phyloP scores from a whole-genome alignment of 2,888 invertebrate species.

The Philhelius pedissequus region DNA sequence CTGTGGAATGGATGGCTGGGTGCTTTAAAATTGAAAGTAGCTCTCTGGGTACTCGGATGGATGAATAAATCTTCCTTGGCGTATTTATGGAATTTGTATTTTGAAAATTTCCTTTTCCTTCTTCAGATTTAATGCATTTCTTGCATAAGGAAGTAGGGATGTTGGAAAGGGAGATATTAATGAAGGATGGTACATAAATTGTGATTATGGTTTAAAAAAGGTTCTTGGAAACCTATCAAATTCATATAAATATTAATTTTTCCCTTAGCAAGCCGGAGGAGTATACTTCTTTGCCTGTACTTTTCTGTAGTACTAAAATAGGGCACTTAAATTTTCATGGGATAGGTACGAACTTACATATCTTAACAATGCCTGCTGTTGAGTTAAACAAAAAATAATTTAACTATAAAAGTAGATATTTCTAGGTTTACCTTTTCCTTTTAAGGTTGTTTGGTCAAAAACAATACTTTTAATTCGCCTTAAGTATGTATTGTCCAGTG shows the following conservation, averaged over 20 bases:
- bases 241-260: conserved; percentile 26
- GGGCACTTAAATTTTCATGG: conserved; percentile 10
- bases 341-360: neutral
- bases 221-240: conserved; percentile 22
- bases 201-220: conserved; percentile 25
- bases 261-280: neutral
- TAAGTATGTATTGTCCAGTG: neutral
- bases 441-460: neutral
- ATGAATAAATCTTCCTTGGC: conserved; percentile 38
- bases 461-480: neutral
- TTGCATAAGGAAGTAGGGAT: neutral
- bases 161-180: neutral
- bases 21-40: conserved; percentile 13
- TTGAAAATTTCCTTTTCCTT: conserved; percentile 35
- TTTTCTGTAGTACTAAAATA: neutral
- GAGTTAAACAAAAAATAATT: neutral
- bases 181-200: conserved; percentile 39
- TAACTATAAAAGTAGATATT: neutral
- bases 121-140: conserved; percentile 18
- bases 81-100: conserved; percentile 16
- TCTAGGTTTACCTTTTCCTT: neutral
- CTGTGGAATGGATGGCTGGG: conserved; percentile 1
- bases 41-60: neutral
- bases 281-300: neutral
- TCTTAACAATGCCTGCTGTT: neutral